Base-by-base conservation (phyloP, 1,140 invertebrate genomes). In the Aradophagus sp. region DNA sequence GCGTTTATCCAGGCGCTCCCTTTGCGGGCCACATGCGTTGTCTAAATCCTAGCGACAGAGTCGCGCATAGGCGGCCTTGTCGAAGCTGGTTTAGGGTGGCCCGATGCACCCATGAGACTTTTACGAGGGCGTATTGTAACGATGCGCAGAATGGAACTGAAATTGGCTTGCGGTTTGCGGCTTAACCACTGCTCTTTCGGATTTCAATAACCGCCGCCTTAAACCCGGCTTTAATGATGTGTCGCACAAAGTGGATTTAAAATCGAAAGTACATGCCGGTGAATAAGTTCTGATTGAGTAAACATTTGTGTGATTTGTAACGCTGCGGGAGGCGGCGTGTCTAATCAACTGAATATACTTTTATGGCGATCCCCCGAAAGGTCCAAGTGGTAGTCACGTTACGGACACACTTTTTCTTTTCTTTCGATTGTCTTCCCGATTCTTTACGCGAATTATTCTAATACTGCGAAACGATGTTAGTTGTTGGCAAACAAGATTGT, bases 101-200 rank as follows among this genome's bases (percentile, higher is more conserved):
- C 48, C 11, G 19, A 48, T 61, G 67, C 47, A 61, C 74, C 74
- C 70, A 45, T 63, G 74, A 65, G 66, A 77, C 75, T 74, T 75
- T 77, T 73, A 76, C 75, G 74, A 73, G 78, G 75, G 76, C 58
- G 74, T 75, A 76, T 77, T 80, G 75, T 80, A 53, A 61, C 41
- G 56, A 53, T 35, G 65, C 27, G 36, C 29, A 67, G 63, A 67
- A 67, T 58, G 42, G 47, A 16, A 39, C 41, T 41, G 48, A n/a
- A 69, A 69, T 77, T 72, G 74, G 73, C 65, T 68, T 69, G 69
- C 32, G 65, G 74, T 69, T 50, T 48, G 23, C n/a, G 45, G 61
- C 55, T 67, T 52, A 72, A 53, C 55, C 48, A 56, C 42, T 61
- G 58, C 65, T 67, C 66, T 73, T 77, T 73, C 70, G 27, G 52